phyloP scores from a whole-genome alignment of 2,113 vertebrate genomes.

The Catharus minimus region DNA sequence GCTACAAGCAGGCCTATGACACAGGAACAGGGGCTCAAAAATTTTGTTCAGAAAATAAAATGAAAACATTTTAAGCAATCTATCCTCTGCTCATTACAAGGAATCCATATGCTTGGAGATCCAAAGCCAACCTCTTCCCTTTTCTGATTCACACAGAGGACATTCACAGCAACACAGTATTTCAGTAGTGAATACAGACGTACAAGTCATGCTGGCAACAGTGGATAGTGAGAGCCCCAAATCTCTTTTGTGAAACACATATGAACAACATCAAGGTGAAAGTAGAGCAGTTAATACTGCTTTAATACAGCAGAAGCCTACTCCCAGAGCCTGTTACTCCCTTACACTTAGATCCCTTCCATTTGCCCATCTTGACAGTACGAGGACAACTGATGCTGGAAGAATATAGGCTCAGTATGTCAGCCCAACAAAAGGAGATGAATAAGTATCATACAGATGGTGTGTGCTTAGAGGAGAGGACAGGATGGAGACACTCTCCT shows the following conservation, averaged over 20 bases:
- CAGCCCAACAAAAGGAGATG: slow-evolving; percentile 10
- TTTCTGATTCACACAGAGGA: not conserved
- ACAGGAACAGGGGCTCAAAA: not conserved
- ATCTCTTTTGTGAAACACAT: not conserved
- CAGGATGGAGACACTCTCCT: slow-evolving; percentile 40
- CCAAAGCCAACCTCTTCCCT: not conserved
- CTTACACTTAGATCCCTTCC: slow-evolving; percentile 7
- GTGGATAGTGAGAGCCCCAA: not conserved
- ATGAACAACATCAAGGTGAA: not conserved
- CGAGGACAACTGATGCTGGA: not conserved
- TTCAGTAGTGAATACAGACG: not conserved
- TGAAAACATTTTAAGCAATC: not conserved
- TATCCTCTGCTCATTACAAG: not conserved
- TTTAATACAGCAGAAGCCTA: not conserved
- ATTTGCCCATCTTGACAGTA: slow-evolving; percentile 7
- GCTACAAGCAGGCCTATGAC: slow-evolving; percentile 1
- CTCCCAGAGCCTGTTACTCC: not conserved
- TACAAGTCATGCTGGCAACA: not conserved
- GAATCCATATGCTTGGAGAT: not conserved
- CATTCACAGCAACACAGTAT: not conserved
- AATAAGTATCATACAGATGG: slow-evolving; percentile 35
- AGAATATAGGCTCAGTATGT: slow-evolving; percentile 36
- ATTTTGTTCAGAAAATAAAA: slow-evolving; percentile 3
- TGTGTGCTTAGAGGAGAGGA: slow-evolving; percentile 21
- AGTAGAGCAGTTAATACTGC: not conserved